Evolutionary conservation across 2,113 vertebrate species (phyloP).

Genomic region (Colistium nudipinnis): DNA sequence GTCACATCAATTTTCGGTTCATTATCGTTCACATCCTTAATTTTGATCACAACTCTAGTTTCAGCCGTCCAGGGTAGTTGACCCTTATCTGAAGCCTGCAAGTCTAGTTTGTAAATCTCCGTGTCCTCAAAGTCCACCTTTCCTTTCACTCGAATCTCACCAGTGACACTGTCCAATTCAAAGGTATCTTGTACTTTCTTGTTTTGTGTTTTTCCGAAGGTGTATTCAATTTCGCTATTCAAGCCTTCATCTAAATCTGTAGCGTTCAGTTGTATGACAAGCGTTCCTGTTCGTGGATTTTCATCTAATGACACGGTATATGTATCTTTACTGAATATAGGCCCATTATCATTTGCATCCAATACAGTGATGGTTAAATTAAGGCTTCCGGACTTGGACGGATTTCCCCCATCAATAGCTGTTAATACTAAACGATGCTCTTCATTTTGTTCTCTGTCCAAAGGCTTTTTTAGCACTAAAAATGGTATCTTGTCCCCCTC

Average conservation of each 20-base stretch:
- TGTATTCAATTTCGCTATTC: slow-evolving; percentile 65
- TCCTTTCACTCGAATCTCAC: slow-evolving; percentile 73
- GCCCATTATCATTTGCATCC: slow-evolving; percentile 74
- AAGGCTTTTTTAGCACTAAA: slow-evolving; percentile 63
- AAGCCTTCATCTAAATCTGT: slow-evolving; percentile 69
- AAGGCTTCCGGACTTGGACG: slow-evolving; percentile 65
- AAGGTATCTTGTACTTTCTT: slow-evolving; percentile 62
- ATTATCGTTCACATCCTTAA: slow-evolving; percentile 79
- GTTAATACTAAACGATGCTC: slow-evolving; percentile 66
- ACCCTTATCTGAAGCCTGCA: slow-evolving; percentile 78
- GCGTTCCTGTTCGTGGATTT: slow-evolving; percentile 56
- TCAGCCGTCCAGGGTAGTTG: slow-evolving; percentile 35
- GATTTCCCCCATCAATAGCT: slow-evolving; percentile 75
- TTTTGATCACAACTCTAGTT: slow-evolving; percentile 69
- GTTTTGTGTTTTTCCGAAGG: slow-evolving; percentile 47
- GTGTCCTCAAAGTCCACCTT: slow-evolving; percentile 71
- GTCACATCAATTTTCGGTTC: slow-evolving; percentile 75
- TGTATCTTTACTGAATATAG: slow-evolving; percentile 68
- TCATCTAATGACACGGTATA: slow-evolving; percentile 68
- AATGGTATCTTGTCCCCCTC: slow-evolving; percentile 69
- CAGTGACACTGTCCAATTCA: slow-evolving; percentile 58
- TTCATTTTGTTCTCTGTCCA: slow-evolving; percentile 72
- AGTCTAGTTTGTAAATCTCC: slow-evolving; percentile 54
- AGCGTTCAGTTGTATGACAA: slow-evolving; percentile 64
- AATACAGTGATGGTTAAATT: slow-evolving; percentile 72